Evolutionary conservation across 2,888 invertebrate species (phyloP).

Genomic region (Drosophila pseudotalamancana): DNA sequence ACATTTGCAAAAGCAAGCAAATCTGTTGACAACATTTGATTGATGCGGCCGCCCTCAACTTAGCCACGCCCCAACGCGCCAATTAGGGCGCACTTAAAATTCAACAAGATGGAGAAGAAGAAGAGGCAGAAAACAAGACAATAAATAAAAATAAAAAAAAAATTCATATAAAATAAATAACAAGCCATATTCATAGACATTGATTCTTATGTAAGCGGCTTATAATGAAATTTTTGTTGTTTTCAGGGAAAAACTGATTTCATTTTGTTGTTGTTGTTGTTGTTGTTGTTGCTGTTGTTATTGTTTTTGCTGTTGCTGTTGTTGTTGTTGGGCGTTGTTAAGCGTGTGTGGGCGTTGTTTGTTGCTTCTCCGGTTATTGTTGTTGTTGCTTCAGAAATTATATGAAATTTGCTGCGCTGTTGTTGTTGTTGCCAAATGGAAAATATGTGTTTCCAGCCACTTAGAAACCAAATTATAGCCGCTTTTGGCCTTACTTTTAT

Average conservation of each 20-base stretch:
- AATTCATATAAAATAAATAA: slow-evolving; percentile 30
- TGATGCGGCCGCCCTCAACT: slow-evolving; percentile 34
- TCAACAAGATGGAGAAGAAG: slow-evolving; percentile 14
- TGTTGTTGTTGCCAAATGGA: slow-evolving; percentile 57
- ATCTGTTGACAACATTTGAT: slow-evolving; percentile 52
- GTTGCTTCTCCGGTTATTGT: slow-evolving; percentile 3
- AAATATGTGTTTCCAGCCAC: slow-evolving; percentile 36
- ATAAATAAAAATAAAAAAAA: slow-evolving; percentile 1
- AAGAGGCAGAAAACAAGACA: background rate
- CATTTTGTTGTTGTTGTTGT: too few relatives aligned
- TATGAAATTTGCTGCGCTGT: slow-evolving; percentile 22
- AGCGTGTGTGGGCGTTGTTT: slow-evolving; percentile 45
- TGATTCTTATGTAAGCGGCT: slow-evolving; percentile 72
- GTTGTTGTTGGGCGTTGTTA: slow-evolving; percentile 54
- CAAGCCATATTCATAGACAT: slow-evolving; percentile 43
- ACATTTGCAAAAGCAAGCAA: slow-evolving; percentile 4
- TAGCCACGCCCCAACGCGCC: slow-evolving; percentile 55
- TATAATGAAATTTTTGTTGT: slow-evolving; percentile 46
- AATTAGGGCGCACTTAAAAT: slow-evolving; percentile 55
- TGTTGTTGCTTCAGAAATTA: slow-evolving; percentile 35
- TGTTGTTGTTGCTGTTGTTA: too few relatives aligned
- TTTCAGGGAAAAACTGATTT: slow-evolving; percentile 47
- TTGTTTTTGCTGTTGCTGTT: too few relatives aligned
- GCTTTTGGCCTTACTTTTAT: background rate
- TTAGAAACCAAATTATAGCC: slow-evolving; percentile 22